Evolutionary conservation across 2,113 vertebrate genomes (phyloP).

Genomic region (Ploceus nigricollis): DNA sequence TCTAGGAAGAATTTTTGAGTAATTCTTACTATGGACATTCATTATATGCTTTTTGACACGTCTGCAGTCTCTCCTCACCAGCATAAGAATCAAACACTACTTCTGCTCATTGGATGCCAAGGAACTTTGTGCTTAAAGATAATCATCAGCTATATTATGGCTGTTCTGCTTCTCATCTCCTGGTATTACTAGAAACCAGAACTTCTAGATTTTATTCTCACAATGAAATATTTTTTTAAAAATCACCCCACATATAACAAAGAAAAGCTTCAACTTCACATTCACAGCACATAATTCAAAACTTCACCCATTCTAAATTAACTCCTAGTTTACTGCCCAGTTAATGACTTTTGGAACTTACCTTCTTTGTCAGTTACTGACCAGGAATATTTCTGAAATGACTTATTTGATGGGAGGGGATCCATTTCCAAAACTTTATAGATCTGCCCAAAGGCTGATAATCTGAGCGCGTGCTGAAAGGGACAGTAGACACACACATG

Average conservation of each 20-base stretch:
- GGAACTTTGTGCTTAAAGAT: neutral
- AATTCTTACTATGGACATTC: neutral
- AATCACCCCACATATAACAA: neutral
- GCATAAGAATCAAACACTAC: neutral
- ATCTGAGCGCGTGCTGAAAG: constrained; percentile 88
- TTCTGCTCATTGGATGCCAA: neutral
- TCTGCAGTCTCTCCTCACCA: neutral
- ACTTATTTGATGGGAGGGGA: constrained; percentile 94
- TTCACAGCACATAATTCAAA: neutral
- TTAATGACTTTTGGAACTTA: constrained; percentile 56
- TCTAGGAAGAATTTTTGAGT: neutral
- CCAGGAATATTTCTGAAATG: constrained; percentile 96
- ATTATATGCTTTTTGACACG: neutral
- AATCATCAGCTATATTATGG: neutral
- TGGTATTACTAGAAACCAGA: neutral
- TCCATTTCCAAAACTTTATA: constrained; percentile 99
- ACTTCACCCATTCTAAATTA: neutral
- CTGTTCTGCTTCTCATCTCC: neutral
- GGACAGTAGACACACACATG: neutral
- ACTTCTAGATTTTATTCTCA: neutral
- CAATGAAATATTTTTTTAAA: neutral
- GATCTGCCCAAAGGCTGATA: constrained; percentile 97
- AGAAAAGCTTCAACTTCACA: neutral
- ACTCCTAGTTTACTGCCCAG: neutral
- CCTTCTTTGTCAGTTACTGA: constrained; percentile 93